Percentiles rank a stretch among this genome's conserved stretches.
Conservation (phyloP, 2,888 invertebrate genomes). For the Eucera pruinosa region DNA sequence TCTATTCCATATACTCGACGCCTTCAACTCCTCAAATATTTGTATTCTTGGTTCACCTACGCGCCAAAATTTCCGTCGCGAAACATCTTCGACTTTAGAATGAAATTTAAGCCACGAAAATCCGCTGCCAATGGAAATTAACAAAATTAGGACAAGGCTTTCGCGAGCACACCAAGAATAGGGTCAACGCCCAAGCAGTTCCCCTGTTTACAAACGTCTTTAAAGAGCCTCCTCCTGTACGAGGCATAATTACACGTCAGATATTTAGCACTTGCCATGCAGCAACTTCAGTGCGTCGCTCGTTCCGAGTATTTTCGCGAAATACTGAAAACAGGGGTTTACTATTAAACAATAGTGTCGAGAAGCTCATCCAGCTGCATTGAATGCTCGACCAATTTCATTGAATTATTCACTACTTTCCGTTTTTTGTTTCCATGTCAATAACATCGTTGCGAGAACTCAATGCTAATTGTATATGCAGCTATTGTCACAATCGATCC, state of each 20-base stretch:
- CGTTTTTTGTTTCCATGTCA: constrained; percentile 22
- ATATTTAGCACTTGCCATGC: not conserved
- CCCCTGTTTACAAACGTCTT: constrained; percentile 45
- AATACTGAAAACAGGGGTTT: not conserved
- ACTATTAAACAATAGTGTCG: too few relatives aligned
- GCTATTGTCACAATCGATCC: constrained; percentile 29
- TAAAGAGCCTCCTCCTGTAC: constrained; percentile 8
- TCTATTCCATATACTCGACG: not conserved
- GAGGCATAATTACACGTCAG: constrained; percentile 18
- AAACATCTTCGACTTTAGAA: not conserved
- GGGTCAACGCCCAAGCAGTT: constrained; percentile 43
- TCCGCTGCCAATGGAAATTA: constrained; percentile 10
- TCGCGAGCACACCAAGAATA: constrained; percentile 4
- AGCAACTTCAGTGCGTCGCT: not conserved
- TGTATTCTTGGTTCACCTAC: constrained; percentile 23
- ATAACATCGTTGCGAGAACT: constrained; percentile 13
- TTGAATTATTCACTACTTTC: constrained; percentile 19
- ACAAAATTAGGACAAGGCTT: constrained; percentile 28
- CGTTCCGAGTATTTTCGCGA: not conserved
- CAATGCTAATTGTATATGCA: constrained; percentile 21
- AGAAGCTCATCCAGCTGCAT: not conserved
- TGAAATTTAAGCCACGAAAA: not conserved
- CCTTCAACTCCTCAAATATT: not conserved
- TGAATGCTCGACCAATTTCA: not conserved
- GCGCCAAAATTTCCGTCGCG: not conserved